Evolutionary conservation across 2,797 vertebrate species (phyloP).

Genomic region (Psittacula echo): DNA sequence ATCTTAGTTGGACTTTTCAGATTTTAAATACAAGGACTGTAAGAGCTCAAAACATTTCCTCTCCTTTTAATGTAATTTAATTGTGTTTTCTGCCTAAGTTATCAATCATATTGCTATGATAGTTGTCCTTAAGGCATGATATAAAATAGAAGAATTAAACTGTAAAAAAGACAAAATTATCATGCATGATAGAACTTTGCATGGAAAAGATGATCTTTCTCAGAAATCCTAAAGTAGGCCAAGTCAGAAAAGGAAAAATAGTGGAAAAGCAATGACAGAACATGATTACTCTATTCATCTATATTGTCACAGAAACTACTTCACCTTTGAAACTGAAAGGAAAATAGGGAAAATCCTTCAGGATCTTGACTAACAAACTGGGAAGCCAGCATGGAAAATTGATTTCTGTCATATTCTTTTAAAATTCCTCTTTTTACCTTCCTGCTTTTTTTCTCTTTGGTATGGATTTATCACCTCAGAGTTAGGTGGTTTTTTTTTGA

Average conservation of each 20-base stretch:
- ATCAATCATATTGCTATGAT: background rate
- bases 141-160: background rate
- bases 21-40: background rate
- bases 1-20: background rate
- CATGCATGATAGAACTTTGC: background rate
- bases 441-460: background rate
- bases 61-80: background rate
- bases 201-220: background rate
- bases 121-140: background rate
- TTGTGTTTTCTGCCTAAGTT: background rate
- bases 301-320: background rate
- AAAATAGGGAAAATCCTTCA: background rate
- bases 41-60: background rate
- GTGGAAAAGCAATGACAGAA: background rate
- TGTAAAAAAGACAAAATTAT: background rate
- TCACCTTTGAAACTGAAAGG: background rate
- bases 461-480: background rate
- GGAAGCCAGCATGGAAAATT: background rate
- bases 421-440: rapidly evolving
- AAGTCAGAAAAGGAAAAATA: background rate
- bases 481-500: background rate
- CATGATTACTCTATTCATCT: background rate
- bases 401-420: background rate
- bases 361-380: background rate
- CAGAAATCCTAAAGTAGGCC: background rate